Conservation (phyloP, 64 coral and sea anemone genomes). For the Stichodactyla helianthus region DNA sequence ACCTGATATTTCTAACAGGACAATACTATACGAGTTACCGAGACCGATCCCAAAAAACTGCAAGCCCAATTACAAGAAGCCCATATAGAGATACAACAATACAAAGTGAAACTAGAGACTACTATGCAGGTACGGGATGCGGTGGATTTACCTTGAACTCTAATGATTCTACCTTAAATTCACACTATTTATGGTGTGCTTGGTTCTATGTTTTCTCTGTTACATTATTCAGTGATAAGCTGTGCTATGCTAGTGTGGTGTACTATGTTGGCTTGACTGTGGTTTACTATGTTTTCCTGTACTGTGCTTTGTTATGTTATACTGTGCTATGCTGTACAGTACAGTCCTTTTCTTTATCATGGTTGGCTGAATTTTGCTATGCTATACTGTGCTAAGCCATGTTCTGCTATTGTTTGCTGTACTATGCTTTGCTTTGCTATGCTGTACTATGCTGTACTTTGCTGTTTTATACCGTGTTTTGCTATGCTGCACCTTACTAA, state of each 20-base stretch:
- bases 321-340: too few species aligned
- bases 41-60: conserved; percentile 87
- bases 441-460: background rate
- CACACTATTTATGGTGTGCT: background rate
- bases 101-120: conserved; percentile 95
- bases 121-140: conserved; percentile 56
- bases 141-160: background rate
- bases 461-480: too few species aligned
- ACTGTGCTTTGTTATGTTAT: too few species aligned
- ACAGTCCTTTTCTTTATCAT: too few species aligned
- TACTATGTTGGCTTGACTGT: too few species aligned
- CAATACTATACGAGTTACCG: conserved; percentile 47
- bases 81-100: conserved; percentile 83
- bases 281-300: too few species aligned
- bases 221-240: too few species aligned
- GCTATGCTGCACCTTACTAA: background rate
- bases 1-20: background rate
- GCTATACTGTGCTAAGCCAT: too few species aligned
- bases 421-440: background rate
- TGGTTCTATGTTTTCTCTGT: too few species aligned
- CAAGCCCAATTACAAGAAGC: conserved; percentile 92
- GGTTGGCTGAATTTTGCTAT: too few species aligned
- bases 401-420: background rate
- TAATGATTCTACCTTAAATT: too few species aligned
- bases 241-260: too few species aligned